Conservation (phyloP, 2,888 invertebrate genomes). For the Eretmocerus hayati region DNA sequence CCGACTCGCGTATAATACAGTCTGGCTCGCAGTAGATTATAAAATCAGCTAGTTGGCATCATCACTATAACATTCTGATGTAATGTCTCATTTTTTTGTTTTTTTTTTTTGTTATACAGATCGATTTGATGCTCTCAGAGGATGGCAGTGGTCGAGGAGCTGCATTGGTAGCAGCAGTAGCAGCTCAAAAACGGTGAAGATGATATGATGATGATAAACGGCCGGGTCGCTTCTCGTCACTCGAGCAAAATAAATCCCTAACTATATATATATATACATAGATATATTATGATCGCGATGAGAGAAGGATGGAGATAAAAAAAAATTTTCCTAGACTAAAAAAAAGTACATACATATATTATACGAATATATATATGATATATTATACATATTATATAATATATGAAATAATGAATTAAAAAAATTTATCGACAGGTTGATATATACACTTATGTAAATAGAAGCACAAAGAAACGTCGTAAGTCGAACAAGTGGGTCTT, state of each 20-base stretch:
- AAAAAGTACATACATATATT: constrained; percentile 22
- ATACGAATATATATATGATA: constrained; percentile 22
- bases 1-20: too few species aligned
- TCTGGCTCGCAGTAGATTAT: too few species aligned
- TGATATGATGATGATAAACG: too few species aligned
- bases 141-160: constrained; percentile 97
- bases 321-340: constrained; percentile 16
- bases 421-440: constrained; percentile 21
- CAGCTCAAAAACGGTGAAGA: constrained; percentile 56
- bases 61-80: too few species aligned
- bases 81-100: neutral
- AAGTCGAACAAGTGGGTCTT: too few species aligned
- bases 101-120: constrained; percentile 50
- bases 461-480: constrained; percentile 39
- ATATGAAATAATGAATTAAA: constrained; percentile 18
- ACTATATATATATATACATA: too few species aligned
- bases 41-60: too few species aligned
- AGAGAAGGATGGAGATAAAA: too few species aligned
- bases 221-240: constrained; percentile 21
- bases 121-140: constrained; percentile 89
- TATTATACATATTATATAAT: constrained; percentile 23
- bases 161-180: constrained; percentile 91
- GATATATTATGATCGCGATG: constrained; percentile 2
- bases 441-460: constrained; percentile 37
- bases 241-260: constrained; percentile 25